Evolutionary conservation across 2,888 invertebrate species (phyloP).

Genomic region (Globia sparganii): DNA sequence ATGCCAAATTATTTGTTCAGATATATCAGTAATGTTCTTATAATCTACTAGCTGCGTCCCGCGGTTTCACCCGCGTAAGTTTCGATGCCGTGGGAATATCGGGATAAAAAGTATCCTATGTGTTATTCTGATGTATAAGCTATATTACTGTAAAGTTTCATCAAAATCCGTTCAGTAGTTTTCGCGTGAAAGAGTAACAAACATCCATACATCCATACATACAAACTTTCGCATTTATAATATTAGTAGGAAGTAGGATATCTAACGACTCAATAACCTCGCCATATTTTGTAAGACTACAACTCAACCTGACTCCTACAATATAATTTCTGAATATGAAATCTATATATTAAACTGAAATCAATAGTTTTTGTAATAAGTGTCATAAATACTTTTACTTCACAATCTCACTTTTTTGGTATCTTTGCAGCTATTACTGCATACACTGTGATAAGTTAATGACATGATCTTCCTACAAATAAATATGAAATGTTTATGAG

Average conservation of each 20-base stretch:
- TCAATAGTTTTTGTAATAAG: neutral
- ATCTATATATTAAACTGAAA: constrained; percentile 4
- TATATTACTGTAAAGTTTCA: too few relatives aligned
- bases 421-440: neutral
- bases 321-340: neutral
- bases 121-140: too few relatives aligned
- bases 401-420: neutral
- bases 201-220: too few relatives aligned
- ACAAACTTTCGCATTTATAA: too few relatives aligned
- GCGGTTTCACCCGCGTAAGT: too few relatives aligned
- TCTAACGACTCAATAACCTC: constrained; percentile 10
- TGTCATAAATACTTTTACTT: neutral
- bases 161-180: too few relatives aligned
- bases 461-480: neutral
- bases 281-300: constrained; percentile 5
- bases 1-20: neutral
- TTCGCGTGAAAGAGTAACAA: too few relatives aligned
- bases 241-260: too few relatives aligned
- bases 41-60: too few relatives aligned
- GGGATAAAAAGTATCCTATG: too few relatives aligned
- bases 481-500: neutral
- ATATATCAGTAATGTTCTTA: constrained; percentile 4
- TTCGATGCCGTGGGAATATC: too few relatives aligned
- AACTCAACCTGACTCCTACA: neutral
- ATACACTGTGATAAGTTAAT: neutral